A percentile compares a stretch with the other conserved stretches of the same genome.
Conservation (phyloP, 2,888 invertebrate species). For the Phragmatobia fuliginosa region DNA sequence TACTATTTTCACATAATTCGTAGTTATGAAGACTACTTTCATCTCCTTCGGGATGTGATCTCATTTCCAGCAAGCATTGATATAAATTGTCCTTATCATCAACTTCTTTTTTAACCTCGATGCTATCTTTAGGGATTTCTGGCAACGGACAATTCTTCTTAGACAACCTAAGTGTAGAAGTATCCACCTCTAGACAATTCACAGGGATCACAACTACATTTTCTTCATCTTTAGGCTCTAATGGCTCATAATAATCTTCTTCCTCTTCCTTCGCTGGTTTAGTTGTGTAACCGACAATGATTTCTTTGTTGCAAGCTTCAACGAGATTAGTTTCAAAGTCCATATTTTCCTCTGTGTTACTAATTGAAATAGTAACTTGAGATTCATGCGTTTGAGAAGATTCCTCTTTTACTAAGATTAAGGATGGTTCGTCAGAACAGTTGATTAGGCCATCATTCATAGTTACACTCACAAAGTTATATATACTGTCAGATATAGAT, state of each 20-base stretch:
- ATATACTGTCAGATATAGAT: slow-evolving; percentile 69
- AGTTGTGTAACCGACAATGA: slow-evolving; percentile 71
- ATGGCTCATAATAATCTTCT: slow-evolving; percentile 81
- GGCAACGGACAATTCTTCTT: slow-evolving; percentile 84
- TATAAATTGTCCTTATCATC: slow-evolving; percentile 75
- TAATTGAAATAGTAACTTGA: slow-evolving; percentile 56
- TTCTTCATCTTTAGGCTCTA: slow-evolving; percentile 73
- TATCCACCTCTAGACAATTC: slow-evolving; percentile 59
- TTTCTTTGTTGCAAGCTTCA: slow-evolving; percentile 80
- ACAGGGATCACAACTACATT: slow-evolving; percentile 74
- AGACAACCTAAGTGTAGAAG: slow-evolving; percentile 55
- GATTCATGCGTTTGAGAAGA: slow-evolving; percentile 65
- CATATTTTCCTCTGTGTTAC: slow-evolving; percentile 61
- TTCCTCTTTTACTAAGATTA: slow-evolving; percentile 61
- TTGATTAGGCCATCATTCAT: slow-evolving; percentile 61
- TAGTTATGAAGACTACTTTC: slow-evolving; percentile 84
- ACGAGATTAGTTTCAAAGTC: slow-evolving; percentile 81
- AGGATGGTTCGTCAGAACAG: slow-evolving; percentile 55
- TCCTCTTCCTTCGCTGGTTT: slow-evolving; percentile 65
- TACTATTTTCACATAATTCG: slow-evolving; percentile 78
- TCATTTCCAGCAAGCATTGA: slow-evolving; percentile 80
- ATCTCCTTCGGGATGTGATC: slow-evolving; percentile 82
- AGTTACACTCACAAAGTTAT: slow-evolving; percentile 70
- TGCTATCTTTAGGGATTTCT: slow-evolving; percentile 75
- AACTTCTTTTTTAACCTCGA: slow-evolving; percentile 42